These are phyloP conservation scores for Limnothrissa miodon DNA, from an alignment of 2,113 vertebrate species.

Conservation along the genomic window DNA sequence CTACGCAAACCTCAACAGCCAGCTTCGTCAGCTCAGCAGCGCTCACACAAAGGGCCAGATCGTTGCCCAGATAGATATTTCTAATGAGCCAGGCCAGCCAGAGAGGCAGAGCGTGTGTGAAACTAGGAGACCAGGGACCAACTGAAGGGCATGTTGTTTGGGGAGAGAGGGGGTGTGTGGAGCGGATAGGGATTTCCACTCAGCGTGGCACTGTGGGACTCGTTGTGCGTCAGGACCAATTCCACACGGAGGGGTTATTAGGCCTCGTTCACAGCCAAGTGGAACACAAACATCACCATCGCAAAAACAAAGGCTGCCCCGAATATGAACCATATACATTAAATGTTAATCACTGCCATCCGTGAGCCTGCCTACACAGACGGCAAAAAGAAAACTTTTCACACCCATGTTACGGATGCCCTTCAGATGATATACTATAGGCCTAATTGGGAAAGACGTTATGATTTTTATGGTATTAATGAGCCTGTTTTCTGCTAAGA, in stretches of 20 bases:
- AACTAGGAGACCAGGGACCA: not conserved
- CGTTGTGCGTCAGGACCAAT: not conserved
- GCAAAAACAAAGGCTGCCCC: not conserved
- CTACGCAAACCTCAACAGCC: not conserved
- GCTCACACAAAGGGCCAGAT: not conserved
- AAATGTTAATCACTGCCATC: not conserved
- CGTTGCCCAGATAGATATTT: not conserved
- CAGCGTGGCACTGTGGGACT: not conserved
- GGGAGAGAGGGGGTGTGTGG: not conserved
- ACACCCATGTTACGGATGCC: not conserved
- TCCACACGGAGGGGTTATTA: not conserved
- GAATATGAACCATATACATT: not conserved
- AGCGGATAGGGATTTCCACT: not conserved
- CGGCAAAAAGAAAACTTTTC: not conserved
- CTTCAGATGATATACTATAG: too few relatives aligned
- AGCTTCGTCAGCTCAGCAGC: not conserved
- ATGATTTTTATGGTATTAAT: too few relatives aligned
- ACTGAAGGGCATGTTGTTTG: slow-evolving; percentile 3
- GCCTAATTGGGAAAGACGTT: too few relatives aligned
- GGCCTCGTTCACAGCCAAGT: not conserved
- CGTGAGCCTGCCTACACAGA: not conserved
- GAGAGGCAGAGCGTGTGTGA: not conserved
- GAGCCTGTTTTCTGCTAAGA: too few relatives aligned
- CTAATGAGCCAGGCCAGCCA: not conserved
- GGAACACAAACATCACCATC: not conserved